phyloP scores from a whole-genome alignment of 2,888 invertebrate genomes.

The Synanthedon vespiformis region DNA sequence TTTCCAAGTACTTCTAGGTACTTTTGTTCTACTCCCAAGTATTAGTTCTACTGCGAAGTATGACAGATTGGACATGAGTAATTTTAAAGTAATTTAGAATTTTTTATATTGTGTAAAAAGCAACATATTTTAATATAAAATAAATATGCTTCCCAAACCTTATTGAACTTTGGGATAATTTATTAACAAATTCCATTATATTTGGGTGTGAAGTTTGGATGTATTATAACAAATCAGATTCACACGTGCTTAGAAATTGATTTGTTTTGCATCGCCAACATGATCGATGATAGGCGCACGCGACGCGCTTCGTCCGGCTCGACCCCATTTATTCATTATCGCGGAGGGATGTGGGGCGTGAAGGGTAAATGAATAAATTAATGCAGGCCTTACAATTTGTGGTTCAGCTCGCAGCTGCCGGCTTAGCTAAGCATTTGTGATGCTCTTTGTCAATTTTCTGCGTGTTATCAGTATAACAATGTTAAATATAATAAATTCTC shows the following conservation, averaged over 20 bases:
- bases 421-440: constrained; percentile 14
- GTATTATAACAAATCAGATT: constrained; percentile 5
- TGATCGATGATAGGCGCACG: constrained; percentile 53
- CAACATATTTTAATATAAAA: no score
- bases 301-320: constrained; percentile 20
- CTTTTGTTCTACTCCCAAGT: no score
- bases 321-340: constrained; percentile 30
- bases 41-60: no score
- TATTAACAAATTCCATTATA: neutral
- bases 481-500: neutral
- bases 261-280: constrained; percentile 43
- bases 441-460: constrained; percentile 7
- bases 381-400: constrained; percentile 38
- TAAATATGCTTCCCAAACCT: no score
- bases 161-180: neutral
- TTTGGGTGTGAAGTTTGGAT: neutral
- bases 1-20: no score
- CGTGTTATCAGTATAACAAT: neutral
- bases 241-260: constrained; percentile 47
- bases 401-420: constrained; percentile 49
- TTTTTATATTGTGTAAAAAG: no score
- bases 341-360: constrained; percentile 54
- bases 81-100: no score
- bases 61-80: no score
- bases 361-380: constrained; percentile 66